phyloP scores from a whole-genome alignment of 1,140 invertebrate species.

The Aphelinus atriplicis region DNA sequence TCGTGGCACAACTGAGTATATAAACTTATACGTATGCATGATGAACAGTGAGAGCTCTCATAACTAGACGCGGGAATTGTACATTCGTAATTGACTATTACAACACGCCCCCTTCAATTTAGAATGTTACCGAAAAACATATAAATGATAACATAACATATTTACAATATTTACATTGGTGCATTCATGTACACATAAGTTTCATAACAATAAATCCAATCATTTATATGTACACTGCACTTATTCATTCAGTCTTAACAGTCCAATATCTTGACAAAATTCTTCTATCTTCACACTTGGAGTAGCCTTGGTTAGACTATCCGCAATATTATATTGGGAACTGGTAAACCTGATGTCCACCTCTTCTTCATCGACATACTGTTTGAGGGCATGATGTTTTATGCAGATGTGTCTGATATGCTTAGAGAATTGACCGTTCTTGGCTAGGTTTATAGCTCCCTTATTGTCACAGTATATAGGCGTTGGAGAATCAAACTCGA shows the following conservation, averaged over 20 bases:
- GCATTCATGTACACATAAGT: too few species aligned
- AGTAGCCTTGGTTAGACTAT: neutral
- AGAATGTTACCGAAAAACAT: too few species aligned
- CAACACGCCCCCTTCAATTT: too few species aligned
- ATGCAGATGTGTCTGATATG: slow-evolving; percentile 45
- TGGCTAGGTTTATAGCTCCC: slow-evolving; percentile 42
- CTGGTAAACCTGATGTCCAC: neutral
- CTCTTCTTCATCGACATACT: neutral
- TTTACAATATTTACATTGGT: too few species aligned
- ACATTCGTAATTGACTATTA: too few species aligned
- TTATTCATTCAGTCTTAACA: neutral
- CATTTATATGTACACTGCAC: too few species aligned
- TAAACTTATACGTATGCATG: too few species aligned
- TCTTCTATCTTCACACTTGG: neutral
- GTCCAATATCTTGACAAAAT: neutral
- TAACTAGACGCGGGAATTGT: too few species aligned
- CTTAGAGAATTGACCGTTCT: slow-evolving; percentile 18
- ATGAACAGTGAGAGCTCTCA: too few species aligned
- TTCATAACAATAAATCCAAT: too few species aligned
- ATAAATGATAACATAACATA: too few species aligned
- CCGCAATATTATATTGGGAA: neutral
- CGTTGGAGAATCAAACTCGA: neutral
- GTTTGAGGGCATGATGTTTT: neutral
- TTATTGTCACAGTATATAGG: slow-evolving; percentile 44
- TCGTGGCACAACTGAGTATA: too few species aligned